Evolutionary conservation across 92 coral and sea anemone species (phyloP), one percentile per base, ranked within the genome.

Genomic region (Bergia puertoricense): DNA sequence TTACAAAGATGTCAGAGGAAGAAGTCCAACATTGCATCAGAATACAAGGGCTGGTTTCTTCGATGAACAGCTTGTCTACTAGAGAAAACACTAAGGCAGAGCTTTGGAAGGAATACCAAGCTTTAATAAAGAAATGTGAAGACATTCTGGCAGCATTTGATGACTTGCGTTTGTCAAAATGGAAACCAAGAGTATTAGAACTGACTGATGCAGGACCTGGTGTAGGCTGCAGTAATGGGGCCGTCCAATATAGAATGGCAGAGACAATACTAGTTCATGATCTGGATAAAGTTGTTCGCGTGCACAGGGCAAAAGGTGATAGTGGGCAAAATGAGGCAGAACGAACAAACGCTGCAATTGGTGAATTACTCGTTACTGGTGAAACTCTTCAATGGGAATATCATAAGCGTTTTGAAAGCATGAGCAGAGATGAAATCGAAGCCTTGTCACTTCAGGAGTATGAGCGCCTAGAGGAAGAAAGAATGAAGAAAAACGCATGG

Each of bases 201-300:
- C 92, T 93, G 30, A 88, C 96, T 22, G 93, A 94, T 81, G 96
- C 94, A 6, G 93, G 94, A 18, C 94, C 94, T 36, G 94, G 94
- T 5, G 94, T 93, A 1, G 94, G 94, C 20, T 86, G 91, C 79
- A 89, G 42, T 65, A 93, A 93, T 74, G 39, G 41, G 8, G 90
- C 82, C 3, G 94, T 91, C 43, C 91, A 90, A 50, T 91, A 51
- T 51, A 69, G 96, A 48, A 42, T 86, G 79, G 92, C 86, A 8
- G 92, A 93, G 65, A 71, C 20, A 54, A 83, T 82, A 15, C 79
- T 84, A 15, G 78, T 94, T 79, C 90, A 85, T 45, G 67, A 41
- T 45, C 56, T 76, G 1, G 94, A 94, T 37, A 65, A 85, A 51
- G 76, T 90, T 1, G 78, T 86, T 10, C 88, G 94, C 30, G 76